Evolutionary conservation across 1,140 invertebrate genomes (phyloP).

Genomic region (Orchestia grillus): DNA sequence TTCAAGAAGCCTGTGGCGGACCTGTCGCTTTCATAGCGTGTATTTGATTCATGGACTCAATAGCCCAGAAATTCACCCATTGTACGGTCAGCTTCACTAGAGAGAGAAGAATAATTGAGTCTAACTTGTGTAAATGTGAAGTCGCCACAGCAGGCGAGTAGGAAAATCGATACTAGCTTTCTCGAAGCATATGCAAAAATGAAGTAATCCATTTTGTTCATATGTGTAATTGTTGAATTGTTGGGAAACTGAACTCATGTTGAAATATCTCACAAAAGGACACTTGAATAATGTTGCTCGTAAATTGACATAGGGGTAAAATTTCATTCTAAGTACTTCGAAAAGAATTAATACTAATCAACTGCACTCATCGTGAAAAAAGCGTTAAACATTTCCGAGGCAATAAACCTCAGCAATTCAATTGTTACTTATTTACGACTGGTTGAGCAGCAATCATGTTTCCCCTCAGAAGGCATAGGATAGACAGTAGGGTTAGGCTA

Average conservation of each 20-base stretch:
- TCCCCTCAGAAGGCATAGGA: no score
- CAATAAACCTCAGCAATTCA: no score
- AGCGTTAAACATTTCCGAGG: no score
- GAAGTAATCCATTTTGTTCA: background rate
- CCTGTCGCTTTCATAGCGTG: background rate
- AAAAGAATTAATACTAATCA: background rate
- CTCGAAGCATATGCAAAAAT: background rate
- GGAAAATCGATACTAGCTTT: background rate
- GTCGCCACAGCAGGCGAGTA: background rate
- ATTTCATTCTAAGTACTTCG: background rate
- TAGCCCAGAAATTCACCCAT: background rate
- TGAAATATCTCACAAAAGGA: background rate
- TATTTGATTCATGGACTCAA: slow-evolving; percentile 35
- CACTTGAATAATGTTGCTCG: background rate
- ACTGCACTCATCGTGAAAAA: no score
- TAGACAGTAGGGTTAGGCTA: no score
- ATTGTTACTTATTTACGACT: no score
- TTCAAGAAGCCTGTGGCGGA: background rate
- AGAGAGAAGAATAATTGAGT: slow-evolving; percentile 3
- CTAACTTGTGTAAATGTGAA: background rate
- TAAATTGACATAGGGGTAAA: background rate
- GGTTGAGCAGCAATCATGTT: no score
- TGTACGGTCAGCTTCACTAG: background rate
- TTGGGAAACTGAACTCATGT: background rate
- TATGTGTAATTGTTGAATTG: background rate